Evolutionary conservation across 64 coral and sea anemone species (phyloP).

Genomic region (Acropora tenuis): DNA sequence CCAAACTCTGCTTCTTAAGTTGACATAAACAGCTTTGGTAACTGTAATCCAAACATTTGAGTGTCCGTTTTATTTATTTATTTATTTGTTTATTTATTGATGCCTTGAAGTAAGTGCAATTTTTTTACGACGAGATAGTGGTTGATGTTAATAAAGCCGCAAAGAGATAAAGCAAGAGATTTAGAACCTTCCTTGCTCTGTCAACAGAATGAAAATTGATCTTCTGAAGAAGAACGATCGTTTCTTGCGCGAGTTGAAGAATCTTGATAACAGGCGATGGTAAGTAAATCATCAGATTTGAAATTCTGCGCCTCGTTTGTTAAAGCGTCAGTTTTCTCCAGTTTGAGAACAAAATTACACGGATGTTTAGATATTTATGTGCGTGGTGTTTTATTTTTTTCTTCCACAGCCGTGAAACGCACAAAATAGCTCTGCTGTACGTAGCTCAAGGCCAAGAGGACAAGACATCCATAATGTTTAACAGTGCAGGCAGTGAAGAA

Average conservation of each 20-base stretch:
- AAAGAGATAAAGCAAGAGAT: too few species aligned
- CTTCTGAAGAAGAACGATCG: constrained; percentile 86
- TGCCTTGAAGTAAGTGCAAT: too few species aligned
- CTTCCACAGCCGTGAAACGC: constrained; percentile 88
- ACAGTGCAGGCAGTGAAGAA: constrained; percentile 79
- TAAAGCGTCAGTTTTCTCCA: too few species aligned
- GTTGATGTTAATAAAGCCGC: too few species aligned
- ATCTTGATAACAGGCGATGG: constrained; percentile 92
- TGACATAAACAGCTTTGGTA: too few species aligned
- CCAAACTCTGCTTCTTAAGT: too few species aligned
- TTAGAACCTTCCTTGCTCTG: not conserved
- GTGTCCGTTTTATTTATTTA: too few species aligned
- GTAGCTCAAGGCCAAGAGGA: constrained; percentile 96
- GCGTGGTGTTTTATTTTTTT: not conserved
- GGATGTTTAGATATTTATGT: not conserved
- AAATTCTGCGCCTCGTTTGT: too few species aligned
- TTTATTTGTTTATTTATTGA: too few species aligned
- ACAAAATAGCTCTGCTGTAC: constrained; percentile 97
- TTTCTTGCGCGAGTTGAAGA: constrained; percentile 92
- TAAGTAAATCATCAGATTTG: constrained; percentile 32
- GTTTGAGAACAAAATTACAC: not conserved
- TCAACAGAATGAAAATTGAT: constrained; percentile 79
- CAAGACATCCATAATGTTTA: constrained; percentile 95
- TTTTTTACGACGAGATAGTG: too few species aligned
- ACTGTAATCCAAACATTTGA: too few species aligned